phyloP scores from a whole-genome alignment of 1,140 invertebrate species.

The Pissodes strobi region DNA sequence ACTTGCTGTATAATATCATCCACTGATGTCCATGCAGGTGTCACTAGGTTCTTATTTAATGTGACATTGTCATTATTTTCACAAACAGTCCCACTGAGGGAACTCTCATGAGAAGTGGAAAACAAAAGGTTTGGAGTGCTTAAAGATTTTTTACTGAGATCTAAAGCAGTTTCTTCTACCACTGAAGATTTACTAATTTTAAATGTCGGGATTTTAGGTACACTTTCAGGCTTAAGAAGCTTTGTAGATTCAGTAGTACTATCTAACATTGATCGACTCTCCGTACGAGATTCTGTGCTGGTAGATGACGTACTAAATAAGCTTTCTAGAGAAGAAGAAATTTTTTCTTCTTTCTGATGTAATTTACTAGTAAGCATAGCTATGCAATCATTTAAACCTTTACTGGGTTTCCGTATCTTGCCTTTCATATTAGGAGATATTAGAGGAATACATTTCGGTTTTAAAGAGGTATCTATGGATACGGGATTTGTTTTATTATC shows the following conservation, averaged over 20 bases:
- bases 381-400: slow-evolving; percentile 60
- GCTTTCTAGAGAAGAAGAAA: slow-evolving; percentile 19
- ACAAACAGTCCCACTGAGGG: too few species aligned
- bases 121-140: slow-evolving; percentile 13
- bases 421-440: slow-evolving; percentile 48
- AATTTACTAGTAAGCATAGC: slow-evolving; percentile 61
- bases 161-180: slow-evolving; percentile 34
- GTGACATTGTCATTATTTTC: too few species aligned
- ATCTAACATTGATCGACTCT: not conserved
- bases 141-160: slow-evolving; percentile 36
- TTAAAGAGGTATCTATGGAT: slow-evolving; percentile 35
- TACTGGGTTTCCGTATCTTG: slow-evolving; percentile 54
- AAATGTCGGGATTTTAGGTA: slow-evolving; percentile 39
- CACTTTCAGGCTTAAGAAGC: slow-evolving; percentile 32
- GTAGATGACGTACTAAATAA: slow-evolving; percentile 17
- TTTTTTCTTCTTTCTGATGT: slow-evolving; percentile 35
- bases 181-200: slow-evolving; percentile 9
- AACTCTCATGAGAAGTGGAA: too few species aligned
- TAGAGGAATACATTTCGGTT: slow-evolving; percentile 30
- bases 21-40: slow-evolving; percentile 23
- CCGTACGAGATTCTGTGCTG: slow-evolving; percentile 9
- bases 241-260: not conserved
- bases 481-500: not conserved
- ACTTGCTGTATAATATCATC: slow-evolving; percentile 39
- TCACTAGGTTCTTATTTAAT: too few species aligned